Conservation (phyloP, 2,113 vertebrate species). For the Dipodomys stephensi region DNA sequence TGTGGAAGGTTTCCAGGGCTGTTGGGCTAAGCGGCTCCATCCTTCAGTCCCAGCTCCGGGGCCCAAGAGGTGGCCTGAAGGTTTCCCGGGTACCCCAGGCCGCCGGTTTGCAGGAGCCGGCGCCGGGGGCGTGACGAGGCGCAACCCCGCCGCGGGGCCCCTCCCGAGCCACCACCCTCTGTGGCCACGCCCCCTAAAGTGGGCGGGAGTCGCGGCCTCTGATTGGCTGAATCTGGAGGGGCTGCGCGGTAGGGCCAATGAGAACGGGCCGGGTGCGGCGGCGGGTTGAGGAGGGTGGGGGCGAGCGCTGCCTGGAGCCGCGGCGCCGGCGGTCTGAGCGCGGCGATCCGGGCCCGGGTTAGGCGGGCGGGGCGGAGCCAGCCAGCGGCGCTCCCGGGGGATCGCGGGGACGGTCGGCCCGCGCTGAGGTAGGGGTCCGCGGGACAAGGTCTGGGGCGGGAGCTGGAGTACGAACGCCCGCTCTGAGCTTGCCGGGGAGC, state of each 20-base stretch:
- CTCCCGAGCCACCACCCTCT: neutral
- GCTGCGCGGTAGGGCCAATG: constrained; percentile 39
- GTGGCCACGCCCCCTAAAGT: constrained; percentile 24
- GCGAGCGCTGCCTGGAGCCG: neutral
- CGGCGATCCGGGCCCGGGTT: neutral
- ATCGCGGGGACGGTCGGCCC: neutral
- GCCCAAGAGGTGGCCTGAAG: neutral
- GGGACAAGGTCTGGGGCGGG: neutral
- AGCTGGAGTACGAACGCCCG: neutral
- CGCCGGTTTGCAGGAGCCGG: neutral
- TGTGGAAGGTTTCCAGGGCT: neutral
- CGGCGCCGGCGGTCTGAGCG: constrained; percentile 63
- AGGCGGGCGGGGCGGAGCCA: constrained; percentile 55
- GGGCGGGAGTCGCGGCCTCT: neutral
- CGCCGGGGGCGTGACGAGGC: constrained; percentile 30
- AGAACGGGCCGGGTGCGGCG: constrained; percentile 28
- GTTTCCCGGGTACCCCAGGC: neutral
- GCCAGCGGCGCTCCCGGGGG: constrained; percentile 35
- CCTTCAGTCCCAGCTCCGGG: neutral
- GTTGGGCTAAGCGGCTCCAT: neutral
- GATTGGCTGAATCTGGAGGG: constrained; percentile 60
- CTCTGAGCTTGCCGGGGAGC: neutral
- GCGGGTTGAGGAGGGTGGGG: constrained; percentile 57
- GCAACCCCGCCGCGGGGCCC: neutral
- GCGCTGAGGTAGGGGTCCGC: constrained; percentile 66